Conservation (phyloP, 2,113 vertebrate species). For the Ophthalmolycus amberensis region DNA sequence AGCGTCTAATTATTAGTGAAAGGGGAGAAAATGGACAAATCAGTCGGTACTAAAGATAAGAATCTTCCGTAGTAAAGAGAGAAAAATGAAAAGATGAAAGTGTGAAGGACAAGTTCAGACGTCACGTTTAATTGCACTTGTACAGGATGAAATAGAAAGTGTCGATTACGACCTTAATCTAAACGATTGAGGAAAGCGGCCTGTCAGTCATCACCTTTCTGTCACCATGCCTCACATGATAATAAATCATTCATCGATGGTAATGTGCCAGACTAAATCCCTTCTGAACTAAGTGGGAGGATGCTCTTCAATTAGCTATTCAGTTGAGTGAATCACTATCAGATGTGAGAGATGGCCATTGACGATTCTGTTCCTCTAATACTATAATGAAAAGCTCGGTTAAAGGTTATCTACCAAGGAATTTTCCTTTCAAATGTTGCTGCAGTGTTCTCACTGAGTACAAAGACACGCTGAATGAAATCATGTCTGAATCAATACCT, state of each 20-base stretch:
- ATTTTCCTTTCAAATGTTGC: conserved; percentile 1
- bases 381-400: conserved; percentile 16
- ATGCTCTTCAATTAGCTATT: conserved; percentile 39
- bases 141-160: conserved; percentile 29
- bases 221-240: conserved; percentile 28
- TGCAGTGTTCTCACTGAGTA: background rate
- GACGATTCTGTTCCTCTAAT: conserved; percentile 13
- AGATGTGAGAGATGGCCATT: conserved; percentile 25
- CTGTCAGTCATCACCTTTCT: conserved; percentile 43
- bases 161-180: background rate
- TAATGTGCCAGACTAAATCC: conserved; percentile 32
- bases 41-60: background rate
- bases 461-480: background rate
- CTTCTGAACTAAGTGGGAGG: conserved; percentile 17
- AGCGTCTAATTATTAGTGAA: conserved; percentile 74
- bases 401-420: background rate
- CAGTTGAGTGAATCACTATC: conserved; percentile 28
- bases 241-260: conserved; percentile 35
- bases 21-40: background rate
- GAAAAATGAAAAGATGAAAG: background rate
- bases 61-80: background rate
- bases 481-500: background rate
- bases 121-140: conserved; percentile 20
- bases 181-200: conserved; percentile 29
- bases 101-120: conserved; percentile 13